These are phyloP conservation scores for Dinocampus coccinellae DNA, from an alignment of 2,888 invertebrate genomes.

Conservation along the genomic window DNA sequence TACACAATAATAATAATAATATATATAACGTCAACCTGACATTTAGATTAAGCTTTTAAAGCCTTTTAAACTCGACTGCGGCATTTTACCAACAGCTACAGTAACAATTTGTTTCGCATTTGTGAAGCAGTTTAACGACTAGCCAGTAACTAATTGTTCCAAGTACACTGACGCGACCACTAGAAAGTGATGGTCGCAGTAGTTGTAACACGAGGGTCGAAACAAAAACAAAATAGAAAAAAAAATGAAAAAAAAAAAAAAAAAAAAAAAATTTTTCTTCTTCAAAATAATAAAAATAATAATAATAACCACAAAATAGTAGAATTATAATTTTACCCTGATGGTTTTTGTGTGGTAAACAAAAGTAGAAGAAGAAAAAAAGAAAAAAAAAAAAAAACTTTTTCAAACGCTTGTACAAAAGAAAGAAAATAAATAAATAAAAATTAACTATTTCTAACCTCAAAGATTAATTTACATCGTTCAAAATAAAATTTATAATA, in stretches of 20 bases:
- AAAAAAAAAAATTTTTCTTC: neutral
- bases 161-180: slow-evolving; percentile 1
- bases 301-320: neutral
- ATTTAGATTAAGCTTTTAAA: slow-evolving; percentile 3
- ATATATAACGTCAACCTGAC: neutral
- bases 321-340: neutral
- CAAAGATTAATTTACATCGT: neutral
- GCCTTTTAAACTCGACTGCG: slow-evolving; percentile 3
- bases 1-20: too few species aligned
- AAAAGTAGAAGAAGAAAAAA: neutral
- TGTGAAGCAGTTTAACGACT: slow-evolving; percentile 13
- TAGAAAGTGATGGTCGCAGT: neutral
- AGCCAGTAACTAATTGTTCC: slow-evolving; percentile 1
- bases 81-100: neutral
- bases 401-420: too few species aligned
- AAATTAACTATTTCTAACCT: neutral
- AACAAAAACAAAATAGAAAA: too few species aligned
- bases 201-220: neutral
- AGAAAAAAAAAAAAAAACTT: too few species aligned
- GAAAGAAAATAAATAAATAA: too few species aligned
- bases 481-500: neutral
- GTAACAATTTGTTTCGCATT: slow-evolving; percentile 9
- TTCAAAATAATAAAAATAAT: too few species aligned
- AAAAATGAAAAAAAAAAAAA: neutral
- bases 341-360: neutral